Base-by-base conservation (phyloP, 2,113 vertebrate species). In the Mesitornis unicolor region DNA sequence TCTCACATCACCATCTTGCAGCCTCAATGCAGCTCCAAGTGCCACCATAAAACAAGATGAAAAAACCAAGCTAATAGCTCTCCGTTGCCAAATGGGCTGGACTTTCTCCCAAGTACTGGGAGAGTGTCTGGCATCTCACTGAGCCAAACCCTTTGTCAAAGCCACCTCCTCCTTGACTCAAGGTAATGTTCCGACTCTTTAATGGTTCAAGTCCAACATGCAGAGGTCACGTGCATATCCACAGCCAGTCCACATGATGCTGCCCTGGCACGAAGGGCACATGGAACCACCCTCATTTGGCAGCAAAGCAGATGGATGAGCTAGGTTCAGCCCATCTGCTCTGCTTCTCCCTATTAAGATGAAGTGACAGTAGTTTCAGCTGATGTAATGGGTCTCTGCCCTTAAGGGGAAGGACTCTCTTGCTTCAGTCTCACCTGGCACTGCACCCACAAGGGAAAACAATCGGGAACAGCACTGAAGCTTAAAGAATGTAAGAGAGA, bases 281-380 rank as follows among this genome's bases (percentile, higher is more conserved):
- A 0, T 0, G 7, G 31, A 42, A 77, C 18, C 64, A 43, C 60
- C 15, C 47, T 6, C 50, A 35, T 38, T 6, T 31, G 9, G 63
- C 0, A 0, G 59, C 16, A 31, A 19, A 51, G 57, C 60, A n/a
- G 60, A 35, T 0, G 0, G 54, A 42, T 21, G 63, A 59, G 69
- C 65, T 18, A 65, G 51, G 13, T 8, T 74, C 88, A 70, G 77
- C 43, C 74, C 74, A 16, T 14, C 74, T 91, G 54, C 43, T 73
- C 83, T 48, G 48, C 18, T 33, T 26, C 31, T 42, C 38, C 22
- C 36, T 29, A 1, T 9, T 25, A 11, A 38, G 38, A 26, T 22
- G 28, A 79, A 76, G 31, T 1, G 57, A 76, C 70, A 42, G 33
- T 83, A 80, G 53, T 75, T 85, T 80, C 82, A 42, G 75, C 22